Evolutionary conservation across 2,888 invertebrate genomes (phyloP), one percentile per base, ranked within the genome.

Genomic region (Polia nebulosa): DNA sequence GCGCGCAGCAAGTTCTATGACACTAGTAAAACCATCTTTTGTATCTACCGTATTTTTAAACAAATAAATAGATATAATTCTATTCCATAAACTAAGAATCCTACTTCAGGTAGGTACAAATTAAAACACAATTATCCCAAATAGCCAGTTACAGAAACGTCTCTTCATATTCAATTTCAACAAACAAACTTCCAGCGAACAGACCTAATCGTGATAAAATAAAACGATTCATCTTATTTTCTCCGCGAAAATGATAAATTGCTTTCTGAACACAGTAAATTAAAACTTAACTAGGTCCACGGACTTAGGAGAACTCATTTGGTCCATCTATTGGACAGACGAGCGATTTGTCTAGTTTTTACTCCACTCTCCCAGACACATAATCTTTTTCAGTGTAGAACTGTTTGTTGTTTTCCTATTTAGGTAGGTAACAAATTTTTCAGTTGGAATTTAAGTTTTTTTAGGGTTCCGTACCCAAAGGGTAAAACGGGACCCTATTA

Each of bases 241-340:
- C 32, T 59, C 6, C 22, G 66, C 27, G 72, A 36, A 67, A 60
- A 71, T 78, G 71, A 78, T 71, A 76, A 79, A 78, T 64, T 60
- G 44, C 41, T 64, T 64, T 53, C 47, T 25, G 63, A 56, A 67
- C 27, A 63, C n/a, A 36, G 57, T 56, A 65, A 60, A 73, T 77
- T 64, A 65, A 77, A 72, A 77, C 62, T 52, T 62, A 57, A 59
- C 47, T 62, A 52, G 44, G 64, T 62, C 36, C 7, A 20, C 13
- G 34, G 56, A 44, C 64, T 58, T 62, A 64, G 36, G 15, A 11
- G 20, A 59, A 45, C 44, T 77, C 63, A 76, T 67, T 72, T 62
- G 34, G 49, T 45, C 41, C 27, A 56, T n/a, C 61, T 41, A 29
- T 53, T 22, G 22, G 62, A 60, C 59, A 44, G 34, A n/a, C 44